Evolutionary conservation across 2,113 vertebrate species (phyloP), one percentile per base, ranked within the genome.

Genomic region (Rhabdomys dilectus): DNA sequence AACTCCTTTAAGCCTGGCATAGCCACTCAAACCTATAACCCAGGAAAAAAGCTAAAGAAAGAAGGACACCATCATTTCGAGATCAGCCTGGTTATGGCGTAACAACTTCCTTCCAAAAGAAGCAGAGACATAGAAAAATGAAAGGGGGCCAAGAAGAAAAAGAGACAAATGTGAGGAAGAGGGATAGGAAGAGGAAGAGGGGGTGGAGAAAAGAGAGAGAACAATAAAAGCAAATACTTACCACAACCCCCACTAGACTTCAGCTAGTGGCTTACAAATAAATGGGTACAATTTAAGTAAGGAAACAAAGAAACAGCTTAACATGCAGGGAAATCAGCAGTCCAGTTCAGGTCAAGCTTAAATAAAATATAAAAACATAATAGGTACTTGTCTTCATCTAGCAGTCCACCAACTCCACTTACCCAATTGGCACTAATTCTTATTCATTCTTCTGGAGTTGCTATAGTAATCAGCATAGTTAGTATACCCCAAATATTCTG

Each of bases 291-390:
- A 53, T 84, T 91, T 88, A 91, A 92, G 77, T 78, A 90, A 42
- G 8, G 36, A 22, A 24, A 95, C 19, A 88, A 0, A 81, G 17
- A 91, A 29, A 72, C 75, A 87, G 19, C 84, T 48, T 39, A 91
- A 60, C 31, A 62, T 75, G 94, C 64, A 90, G 39, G 70, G 16
- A 58, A 73, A 88, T 51, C 29, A 85, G 39, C 29, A 89, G 68
- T 26, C 60, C 36, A 48, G 26, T 77, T 70, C 66, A 48, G n/a
- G 51, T 92, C 64, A 82, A 77, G 26, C 81, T 91, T 58, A 92
- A 26, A 93, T 42, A 93, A 91, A 96, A 93, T 53, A 68, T 0
- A 81, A 16, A 96, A 24, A 45, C 64, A 77, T 70, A 13, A 64
- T 22, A 70, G 39, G 9, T 87, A 58, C 66, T 91, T 89, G 76